Base-by-base conservation (phyloP, 2,888 invertebrate genomes). In the Drosophila cracens region DNA sequence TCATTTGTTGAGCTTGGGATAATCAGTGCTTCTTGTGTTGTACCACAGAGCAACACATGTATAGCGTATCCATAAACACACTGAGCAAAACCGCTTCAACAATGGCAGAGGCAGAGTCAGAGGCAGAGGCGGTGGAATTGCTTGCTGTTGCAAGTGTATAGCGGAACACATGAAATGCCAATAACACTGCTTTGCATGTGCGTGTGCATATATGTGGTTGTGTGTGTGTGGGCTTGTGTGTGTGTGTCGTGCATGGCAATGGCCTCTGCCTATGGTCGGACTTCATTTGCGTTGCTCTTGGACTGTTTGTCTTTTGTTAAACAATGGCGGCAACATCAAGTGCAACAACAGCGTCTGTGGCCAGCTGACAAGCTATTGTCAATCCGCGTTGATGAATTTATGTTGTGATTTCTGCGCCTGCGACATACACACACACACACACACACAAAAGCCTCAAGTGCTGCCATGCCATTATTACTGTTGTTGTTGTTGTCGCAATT, bases 301-400 rank as follows among this genome's bases (percentile, higher is more conserved):
- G 87, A 87, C 74, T 76, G 83, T 63, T 74, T 89, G 88, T 87
- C 90, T 89, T 87, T 84, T 90, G 89, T 90, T 77, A 77, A 82
- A 64, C 63, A 60, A 57, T 56, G 57, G 46, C 57, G 31, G 31
- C 43, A 57, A 4, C 40, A 57, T 13, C 54, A 27, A 27, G 27
- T 11, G 29, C 36, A 38, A 7, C 18, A 54, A 34, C 49, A 51
- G 13, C 36, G 13, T 27, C 36, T 54, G 27, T 60, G 80, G 54
- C 49, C 29, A 54, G 51, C n/a, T 77, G 84, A 68, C 70, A 74
- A 63, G 57, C 73, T 72, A 70, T 77, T 91, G 89, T 87, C 91
- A 87, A 86, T 91, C 70, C 51, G 43, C 69, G 70, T 64, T 90
- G 87, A 88, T 90, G 87, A 86, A 88, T 86, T 82, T 89, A 83